A percentile compares a stretch with the other conserved stretches of the same genome.
These are phyloP conservation scores for Lathamus discolor DNA, from an alignment of 2,113 vertebrate species.

Conservation along the genomic window DNA sequence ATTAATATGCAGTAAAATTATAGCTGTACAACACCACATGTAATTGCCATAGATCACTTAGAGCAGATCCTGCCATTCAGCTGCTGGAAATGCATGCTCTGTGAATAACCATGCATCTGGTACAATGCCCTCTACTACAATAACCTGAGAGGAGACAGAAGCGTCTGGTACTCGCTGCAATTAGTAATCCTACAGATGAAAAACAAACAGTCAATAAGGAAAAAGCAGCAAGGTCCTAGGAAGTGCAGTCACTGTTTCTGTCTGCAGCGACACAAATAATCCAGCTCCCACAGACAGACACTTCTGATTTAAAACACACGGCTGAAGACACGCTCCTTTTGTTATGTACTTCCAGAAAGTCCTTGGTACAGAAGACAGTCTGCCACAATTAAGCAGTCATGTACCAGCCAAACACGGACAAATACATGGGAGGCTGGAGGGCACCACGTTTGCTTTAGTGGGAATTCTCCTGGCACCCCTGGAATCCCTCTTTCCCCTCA, in stretches of 20 bases:
- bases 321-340: background rate
- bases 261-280: background rate
- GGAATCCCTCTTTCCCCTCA: background rate
- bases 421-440: background rate
- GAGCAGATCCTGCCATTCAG: constrained; percentile 62
- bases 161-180: background rate
- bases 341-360: background rate
- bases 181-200: constrained; percentile 43
- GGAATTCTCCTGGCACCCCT: background rate
- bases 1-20: constrained; percentile 77
- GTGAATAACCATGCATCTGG: constrained; percentile 45
- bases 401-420: background rate
- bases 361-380: background rate
- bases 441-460: background rate
- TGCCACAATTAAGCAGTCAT: background rate
- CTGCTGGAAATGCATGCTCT: constrained; percentile 49
- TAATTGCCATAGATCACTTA: constrained; percentile 67
- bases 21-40: constrained; percentile 48
- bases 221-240: background rate
- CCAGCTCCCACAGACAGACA: background rate
- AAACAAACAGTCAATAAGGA: constrained; percentile 46
- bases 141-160: constrained; percentile 54
- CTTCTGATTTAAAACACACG: background rate
- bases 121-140: constrained; percentile 39
- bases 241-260: background rate